A percentile compares a stretch with the other conserved stretches of the same genome.
Evolutionary conservation across 2,113 vertebrate species (phyloP).

Genomic region (Illadopsis cleaveri): DNA sequence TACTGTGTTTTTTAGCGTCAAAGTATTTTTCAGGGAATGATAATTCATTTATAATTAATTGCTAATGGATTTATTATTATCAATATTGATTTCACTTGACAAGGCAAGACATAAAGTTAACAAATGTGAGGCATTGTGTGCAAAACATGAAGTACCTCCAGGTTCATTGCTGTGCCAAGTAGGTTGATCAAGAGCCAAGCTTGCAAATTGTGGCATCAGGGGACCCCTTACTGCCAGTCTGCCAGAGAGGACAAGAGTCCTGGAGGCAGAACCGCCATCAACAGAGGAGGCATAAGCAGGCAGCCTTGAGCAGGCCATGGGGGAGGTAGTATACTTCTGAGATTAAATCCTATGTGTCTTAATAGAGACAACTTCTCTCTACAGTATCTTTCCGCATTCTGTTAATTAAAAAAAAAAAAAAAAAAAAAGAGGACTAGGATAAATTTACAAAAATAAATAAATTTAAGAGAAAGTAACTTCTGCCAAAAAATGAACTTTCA

Average conservation of each 20-base stretch:
- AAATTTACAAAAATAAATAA: slow-evolving; percentile 30
- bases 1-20: background rate
- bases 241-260: background rate
- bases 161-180: background rate
- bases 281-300: background rate
- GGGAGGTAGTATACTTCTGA: background rate
- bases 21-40: background rate
- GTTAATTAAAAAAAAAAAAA: slow-evolving; percentile 32
- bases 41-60: slow-evolving; percentile 2
- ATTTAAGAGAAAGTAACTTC: slow-evolving; percentile 38
- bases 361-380: background rate
- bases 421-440: background rate
- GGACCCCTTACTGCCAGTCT: background rate
- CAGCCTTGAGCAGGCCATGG: background rate
- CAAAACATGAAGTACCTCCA: background rate
- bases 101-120: background rate
- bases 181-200: background rate
- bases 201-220: background rate
- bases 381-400: slow-evolving; percentile 15
- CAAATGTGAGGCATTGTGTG: background rate
- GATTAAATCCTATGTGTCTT: slow-evolving; percentile 8
- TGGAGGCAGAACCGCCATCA: background rate
- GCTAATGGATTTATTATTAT: slow-evolving; percentile 3
- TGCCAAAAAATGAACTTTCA: slow-evolving; percentile 55
- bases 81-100: slow-evolving; percentile 13